phyloP scores from a whole-genome alignment of 2,888 invertebrate species.

The Coleophora deauratella region DNA sequence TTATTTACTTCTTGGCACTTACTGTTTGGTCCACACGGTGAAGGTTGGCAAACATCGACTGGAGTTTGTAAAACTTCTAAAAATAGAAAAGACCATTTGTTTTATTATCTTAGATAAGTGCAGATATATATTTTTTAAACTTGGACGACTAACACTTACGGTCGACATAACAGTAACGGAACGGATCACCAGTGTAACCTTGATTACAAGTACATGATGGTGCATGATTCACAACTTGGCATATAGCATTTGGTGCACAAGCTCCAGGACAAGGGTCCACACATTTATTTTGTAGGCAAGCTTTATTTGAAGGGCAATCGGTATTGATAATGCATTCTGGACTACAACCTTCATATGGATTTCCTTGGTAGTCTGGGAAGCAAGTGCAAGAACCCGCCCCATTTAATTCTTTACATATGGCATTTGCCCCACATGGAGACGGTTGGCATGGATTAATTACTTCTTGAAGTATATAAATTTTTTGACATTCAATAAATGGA shows the following conservation, averaged over 20 bases:
- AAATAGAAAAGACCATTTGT: slow-evolving; percentile 12
- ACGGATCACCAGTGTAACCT: slow-evolving; percentile 84
- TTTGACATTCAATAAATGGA: slow-evolving; percentile 80
- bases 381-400: slow-evolving; percentile 81
- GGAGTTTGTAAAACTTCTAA: slow-evolving; percentile 38
- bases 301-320: slow-evolving; percentile 79
- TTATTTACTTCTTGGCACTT: slow-evolving; percentile 81
- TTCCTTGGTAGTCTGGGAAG: slow-evolving; percentile 79
- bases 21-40: slow-evolving; percentile 85
- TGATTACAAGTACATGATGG: slow-evolving; percentile 79
- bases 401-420: slow-evolving; percentile 75
- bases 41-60: slow-evolving; percentile 77
- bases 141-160: slow-evolving; percentile 59
- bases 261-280: slow-evolving; percentile 85
- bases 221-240: slow-evolving; percentile 82
- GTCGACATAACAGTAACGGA: slow-evolving; percentile 73
- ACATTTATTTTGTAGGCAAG: slow-evolving; percentile 83
- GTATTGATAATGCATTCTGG: slow-evolving; percentile 82
- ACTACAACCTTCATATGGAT: slow-evolving; percentile 84
- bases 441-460: slow-evolving; percentile 73
- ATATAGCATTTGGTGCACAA: slow-evolving; percentile 83
- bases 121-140: background rate
- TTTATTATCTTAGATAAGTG: background rate
- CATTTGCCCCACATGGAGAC: slow-evolving; percentile 79
- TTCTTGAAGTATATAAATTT: slow-evolving; percentile 47